phyloP scores from a whole-genome alignment of 2,888 invertebrate genomes.

The Melieria crassipennis region DNA sequence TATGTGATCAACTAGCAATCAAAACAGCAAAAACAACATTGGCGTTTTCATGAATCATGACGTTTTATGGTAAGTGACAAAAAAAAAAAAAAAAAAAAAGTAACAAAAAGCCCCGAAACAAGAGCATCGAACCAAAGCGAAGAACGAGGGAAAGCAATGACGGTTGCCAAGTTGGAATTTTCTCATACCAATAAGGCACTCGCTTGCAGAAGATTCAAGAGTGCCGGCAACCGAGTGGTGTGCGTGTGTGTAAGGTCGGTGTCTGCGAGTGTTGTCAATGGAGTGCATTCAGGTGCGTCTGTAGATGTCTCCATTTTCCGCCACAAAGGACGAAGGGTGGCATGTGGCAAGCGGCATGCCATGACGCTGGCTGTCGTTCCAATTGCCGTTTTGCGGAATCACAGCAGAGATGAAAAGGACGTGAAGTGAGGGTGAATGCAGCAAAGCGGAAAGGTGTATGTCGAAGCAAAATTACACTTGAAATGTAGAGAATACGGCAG shows the following conservation, averaged over 20 bases:
- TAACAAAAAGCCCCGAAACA: background rate
- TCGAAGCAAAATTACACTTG: constrained; percentile 23
- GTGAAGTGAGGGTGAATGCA: background rate
- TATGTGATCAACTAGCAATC: background rate
- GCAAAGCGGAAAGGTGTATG: background rate
- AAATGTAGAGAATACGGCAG: constrained; percentile 20
- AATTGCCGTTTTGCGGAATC: background rate
- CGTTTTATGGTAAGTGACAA: background rate
- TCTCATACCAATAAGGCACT: no score
- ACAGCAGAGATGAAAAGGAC: constrained; percentile 1
- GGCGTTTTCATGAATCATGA: background rate
- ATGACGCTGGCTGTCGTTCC: background rate
- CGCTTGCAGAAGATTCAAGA: no score
- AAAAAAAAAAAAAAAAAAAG: background rate
- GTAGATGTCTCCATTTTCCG: constrained; percentile 1
- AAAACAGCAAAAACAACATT: background rate
- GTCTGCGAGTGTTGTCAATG: no score
- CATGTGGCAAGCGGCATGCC: background rate
- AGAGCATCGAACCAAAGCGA: no score
- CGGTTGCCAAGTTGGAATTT: no score
- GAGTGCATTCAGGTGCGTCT: constrained; percentile 13
- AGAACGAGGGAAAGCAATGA: no score
- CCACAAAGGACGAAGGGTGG: background rate
- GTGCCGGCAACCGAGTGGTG: no score
- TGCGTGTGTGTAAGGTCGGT: no score